Evolutionary conservation across 2,113 vertebrate genomes (phyloP).

Genomic region (Coracopsis vasa): DNA sequence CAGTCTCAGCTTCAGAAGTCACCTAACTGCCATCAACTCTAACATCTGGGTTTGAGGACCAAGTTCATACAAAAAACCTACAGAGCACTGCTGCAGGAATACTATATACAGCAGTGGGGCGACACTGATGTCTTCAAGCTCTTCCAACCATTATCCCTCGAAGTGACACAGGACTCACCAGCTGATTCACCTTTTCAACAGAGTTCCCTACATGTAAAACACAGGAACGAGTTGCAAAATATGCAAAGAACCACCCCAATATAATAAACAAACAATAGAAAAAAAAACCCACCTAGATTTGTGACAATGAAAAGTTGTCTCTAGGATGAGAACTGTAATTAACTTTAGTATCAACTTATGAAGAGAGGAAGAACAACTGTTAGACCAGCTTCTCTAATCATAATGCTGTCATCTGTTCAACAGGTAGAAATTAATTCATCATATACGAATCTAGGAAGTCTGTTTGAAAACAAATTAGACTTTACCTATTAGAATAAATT

Average conservation of each 20-base stretch:
- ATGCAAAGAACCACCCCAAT: background rate
- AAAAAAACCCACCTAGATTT: background rate
- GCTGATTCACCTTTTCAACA: background rate
- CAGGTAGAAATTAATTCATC: background rate
- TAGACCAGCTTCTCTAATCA: background rate
- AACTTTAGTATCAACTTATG: background rate
- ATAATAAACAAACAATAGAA: background rate
- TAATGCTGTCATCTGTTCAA: background rate
- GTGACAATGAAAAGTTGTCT: background rate
- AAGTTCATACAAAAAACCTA: background rate
- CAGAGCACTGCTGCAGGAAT: background rate
- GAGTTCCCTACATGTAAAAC: background rate
- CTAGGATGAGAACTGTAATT: background rate
- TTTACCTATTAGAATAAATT: background rate
- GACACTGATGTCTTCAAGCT: background rate
- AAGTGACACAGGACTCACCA: background rate
- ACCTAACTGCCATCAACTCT: background rate
- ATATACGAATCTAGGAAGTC: background rate
- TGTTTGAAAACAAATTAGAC: background rate
- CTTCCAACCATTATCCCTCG: background rate
- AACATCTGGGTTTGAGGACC: background rate
- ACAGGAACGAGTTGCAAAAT: background rate
- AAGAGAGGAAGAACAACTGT: background rate
- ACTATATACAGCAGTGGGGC: fast-evolving
- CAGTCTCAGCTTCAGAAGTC: background rate